phyloP scores from a whole-genome alignment of 2,888 invertebrate genomes.

The Adelphocoris suturalis region DNA sequence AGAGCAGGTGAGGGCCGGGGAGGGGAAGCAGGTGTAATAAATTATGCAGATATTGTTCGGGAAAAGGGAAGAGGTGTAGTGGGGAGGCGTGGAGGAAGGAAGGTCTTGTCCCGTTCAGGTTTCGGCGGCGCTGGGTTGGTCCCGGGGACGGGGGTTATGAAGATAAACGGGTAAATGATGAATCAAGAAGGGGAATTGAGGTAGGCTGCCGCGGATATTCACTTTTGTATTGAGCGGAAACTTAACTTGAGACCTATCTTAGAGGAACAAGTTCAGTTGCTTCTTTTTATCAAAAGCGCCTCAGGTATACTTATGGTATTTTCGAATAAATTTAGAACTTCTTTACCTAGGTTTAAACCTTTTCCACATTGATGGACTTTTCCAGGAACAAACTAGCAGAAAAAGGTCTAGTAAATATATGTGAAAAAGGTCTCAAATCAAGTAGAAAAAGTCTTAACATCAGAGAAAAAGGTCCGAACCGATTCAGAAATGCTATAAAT shows the following conservation, averaged over 20 bases:
- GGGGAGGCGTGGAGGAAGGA: constrained; percentile 47
- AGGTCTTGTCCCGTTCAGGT: constrained; percentile 31
- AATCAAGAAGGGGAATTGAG: constrained; percentile 53
- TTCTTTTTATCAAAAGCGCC: too few species aligned
- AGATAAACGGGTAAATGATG: constrained; percentile 71
- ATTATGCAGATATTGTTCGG: constrained; percentile 71
- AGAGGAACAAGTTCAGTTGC: neutral
- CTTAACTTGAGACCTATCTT: neutral
- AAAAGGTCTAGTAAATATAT: too few species aligned
- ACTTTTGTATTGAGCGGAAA: neutral
- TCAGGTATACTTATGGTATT: too few species aligned
- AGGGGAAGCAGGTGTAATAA: constrained; percentile 64
- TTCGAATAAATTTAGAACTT: too few species aligned
- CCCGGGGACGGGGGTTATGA: constrained; percentile 58
- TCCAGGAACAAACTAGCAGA: too few species aligned
- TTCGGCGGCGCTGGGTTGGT: neutral
- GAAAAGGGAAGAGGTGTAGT: constrained; percentile 24
- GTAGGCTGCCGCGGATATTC: constrained; percentile 30
- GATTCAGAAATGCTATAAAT: too few species aligned
- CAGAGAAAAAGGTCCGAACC: too few species aligned
- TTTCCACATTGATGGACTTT: too few species aligned
- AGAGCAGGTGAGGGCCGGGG: neutral
- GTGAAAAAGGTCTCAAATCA: too few species aligned
- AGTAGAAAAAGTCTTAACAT: too few species aligned
- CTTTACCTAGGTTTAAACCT: too few species aligned